A percentile compares a stretch with the other conserved stretches of the same genome.
Conservation (phyloP, 2,888 invertebrate species). For the Prenolepis imparis region DNA sequence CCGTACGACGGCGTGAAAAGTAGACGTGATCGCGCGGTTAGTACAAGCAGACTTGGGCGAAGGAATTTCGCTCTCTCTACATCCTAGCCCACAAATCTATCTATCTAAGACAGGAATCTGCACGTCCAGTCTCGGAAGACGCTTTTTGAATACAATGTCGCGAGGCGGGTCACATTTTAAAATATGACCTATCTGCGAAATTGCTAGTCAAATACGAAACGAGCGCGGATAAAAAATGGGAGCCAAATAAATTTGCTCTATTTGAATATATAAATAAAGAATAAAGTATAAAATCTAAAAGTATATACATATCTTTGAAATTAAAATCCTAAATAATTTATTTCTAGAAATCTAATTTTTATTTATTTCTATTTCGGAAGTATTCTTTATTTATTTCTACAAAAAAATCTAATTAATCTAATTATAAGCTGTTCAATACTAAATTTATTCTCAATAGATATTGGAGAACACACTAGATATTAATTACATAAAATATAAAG, state of each 20-base stretch:
- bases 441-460: not conserved
- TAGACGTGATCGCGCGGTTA: slow-evolving; percentile 21
- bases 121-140: slow-evolving; percentile 16
- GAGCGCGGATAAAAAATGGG: not conserved
- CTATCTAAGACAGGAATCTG: slow-evolving; percentile 30
- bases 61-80: slow-evolving; percentile 9
- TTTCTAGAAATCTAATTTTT: not conserved
- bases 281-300: not conserved
- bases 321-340: not conserved
- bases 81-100: slow-evolving; percentile 25
- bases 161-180: slow-evolving; percentile 27
- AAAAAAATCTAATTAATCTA: not conserved
- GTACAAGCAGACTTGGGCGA: not conserved
- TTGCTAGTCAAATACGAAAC: not conserved
- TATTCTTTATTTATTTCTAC: not conserved
- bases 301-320: not conserved
- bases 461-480: not conserved
- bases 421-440: not conserved
- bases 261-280: not conserved
- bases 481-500: not conserved
- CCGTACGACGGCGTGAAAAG: slow-evolving; percentile 27
- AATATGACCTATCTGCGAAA: slow-evolving; percentile 13
- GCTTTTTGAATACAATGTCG: slow-evolving; percentile 6
- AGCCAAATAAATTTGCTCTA: not conserved
- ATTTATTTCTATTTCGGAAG: too few species aligned